phyloP scores from a whole-genome alignment of 2,113 vertebrate species.

The Indri indri region DNA sequence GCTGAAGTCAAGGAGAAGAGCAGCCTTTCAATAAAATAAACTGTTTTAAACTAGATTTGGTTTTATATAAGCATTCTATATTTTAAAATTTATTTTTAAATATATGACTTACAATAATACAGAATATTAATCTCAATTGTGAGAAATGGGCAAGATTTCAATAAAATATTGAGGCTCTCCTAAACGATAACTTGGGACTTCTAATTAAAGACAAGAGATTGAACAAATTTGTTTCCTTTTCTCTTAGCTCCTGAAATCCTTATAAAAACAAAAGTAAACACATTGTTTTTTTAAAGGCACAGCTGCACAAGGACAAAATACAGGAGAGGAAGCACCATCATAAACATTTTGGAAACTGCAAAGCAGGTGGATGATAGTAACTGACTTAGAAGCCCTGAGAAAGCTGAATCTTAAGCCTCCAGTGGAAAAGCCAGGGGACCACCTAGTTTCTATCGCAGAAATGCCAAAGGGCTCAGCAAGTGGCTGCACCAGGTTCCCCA shows the following conservation, averaged over 20 bases:
- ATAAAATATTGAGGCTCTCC: not conserved
- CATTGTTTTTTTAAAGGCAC: not conserved
- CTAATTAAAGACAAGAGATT: not conserved
- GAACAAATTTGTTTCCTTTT: not conserved
- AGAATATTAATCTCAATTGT: not conserved
- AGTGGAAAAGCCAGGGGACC: not conserved
- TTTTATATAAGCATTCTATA: not conserved
- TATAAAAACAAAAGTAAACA: not conserved
- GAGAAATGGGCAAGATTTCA: not conserved
- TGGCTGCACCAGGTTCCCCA: not conserved
- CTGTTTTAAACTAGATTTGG: not conserved
- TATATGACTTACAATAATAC: not conserved
- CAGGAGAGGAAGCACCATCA: not conserved
- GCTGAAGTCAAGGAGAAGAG: not conserved
- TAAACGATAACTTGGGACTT: not conserved
- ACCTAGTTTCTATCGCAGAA: not conserved
- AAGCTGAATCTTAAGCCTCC: not conserved
- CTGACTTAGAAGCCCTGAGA: not conserved
- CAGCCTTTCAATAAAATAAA: constrained; percentile 3
- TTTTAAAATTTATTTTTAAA: constrained; percentile 9
- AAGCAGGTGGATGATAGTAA: not conserved
- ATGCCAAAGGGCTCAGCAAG: not conserved
- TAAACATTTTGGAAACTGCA: not conserved
- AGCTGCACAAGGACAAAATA: not conserved
- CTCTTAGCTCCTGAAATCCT: not conserved